These are phyloP conservation scores for Seriola dumerili DNA, from an alignment of 2,113 vertebrate species.

Conservation along the genomic window DNA sequence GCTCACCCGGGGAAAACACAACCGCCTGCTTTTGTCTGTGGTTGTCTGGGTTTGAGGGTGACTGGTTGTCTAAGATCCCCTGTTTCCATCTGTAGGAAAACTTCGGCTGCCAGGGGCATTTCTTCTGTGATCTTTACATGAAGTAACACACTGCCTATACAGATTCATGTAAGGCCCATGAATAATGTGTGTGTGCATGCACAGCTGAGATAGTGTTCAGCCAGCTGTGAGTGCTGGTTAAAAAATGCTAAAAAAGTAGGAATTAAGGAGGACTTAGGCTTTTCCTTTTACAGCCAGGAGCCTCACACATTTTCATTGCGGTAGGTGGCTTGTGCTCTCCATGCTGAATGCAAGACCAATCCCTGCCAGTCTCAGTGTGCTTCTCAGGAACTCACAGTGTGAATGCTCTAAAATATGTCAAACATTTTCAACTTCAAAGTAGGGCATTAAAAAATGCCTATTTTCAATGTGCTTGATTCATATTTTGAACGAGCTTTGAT, in stretches of 20 bases:
- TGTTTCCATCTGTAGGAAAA: conserved; percentile 19
- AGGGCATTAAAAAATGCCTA: conserved; percentile 35
- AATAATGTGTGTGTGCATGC: conserved; percentile 19
- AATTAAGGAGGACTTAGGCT: conserved; percentile 41
- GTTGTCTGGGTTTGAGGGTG: conserved; percentile 44
- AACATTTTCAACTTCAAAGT: conserved; percentile 71
- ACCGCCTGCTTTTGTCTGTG: conserved; percentile 45
- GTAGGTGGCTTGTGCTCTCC: conserved; percentile 25
- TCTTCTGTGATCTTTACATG: conserved; percentile 33
- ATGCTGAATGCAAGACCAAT: conserved; percentile 40
- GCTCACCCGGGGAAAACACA: conserved; percentile 44
- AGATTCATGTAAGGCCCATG: conserved; percentile 29
- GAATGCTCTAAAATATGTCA: conserved; percentile 57
- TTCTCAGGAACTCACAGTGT: conserved; percentile 57
- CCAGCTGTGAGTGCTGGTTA: conserved; percentile 22
- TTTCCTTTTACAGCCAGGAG: conserved; percentile 38
- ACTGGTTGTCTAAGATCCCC: conserved; percentile 37
- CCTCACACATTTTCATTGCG: conserved; percentile 17
- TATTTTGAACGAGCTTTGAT: conserved; percentile 57
- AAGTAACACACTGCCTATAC: conserved; percentile 25
- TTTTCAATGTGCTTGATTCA: conserved; percentile 37
- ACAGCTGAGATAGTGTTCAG: conserved; percentile 18
- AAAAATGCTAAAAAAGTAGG: conserved; percentile 20
- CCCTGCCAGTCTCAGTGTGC: conserved; percentile 24
- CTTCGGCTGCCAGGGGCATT: conserved; percentile 44